Evolutionary conservation across 2,797 vertebrate species (phyloP).

Genomic region (Anguilla megastoma): DNA sequence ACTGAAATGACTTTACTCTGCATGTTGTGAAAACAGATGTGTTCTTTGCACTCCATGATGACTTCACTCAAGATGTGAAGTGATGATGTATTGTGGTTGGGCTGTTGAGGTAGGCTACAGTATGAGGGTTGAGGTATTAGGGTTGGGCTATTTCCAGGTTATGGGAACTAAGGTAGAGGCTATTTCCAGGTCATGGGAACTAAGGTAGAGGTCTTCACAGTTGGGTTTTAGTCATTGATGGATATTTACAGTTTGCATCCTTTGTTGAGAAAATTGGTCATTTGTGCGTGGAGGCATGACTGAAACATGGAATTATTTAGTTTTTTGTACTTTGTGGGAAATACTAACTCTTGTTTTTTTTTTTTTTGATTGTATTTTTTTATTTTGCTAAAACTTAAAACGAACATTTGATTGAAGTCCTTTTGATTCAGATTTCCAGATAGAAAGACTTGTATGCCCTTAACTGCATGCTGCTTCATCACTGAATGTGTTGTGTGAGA

Average conservation of each 20-base stretch:
- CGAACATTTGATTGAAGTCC: not conserved
- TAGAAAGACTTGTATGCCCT: not conserved
- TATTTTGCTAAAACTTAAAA: not conserved
- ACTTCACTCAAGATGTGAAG: constrained; percentile 1
- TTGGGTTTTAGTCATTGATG: not conserved
- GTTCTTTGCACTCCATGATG: not conserved
- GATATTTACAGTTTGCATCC: not conserved
- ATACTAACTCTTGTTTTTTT: not conserved
- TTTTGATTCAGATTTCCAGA: not conserved
- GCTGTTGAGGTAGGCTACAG: too few species aligned
- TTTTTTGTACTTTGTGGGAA: not conserved
- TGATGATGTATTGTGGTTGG: not conserved
- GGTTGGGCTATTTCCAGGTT: not conserved
- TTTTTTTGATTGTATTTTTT: not conserved
- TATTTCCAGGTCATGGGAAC: not conserved
- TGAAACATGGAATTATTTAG: not conserved
- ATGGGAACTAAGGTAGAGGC: not conserved
- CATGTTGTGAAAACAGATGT: not conserved
- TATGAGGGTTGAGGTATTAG: not conserved
- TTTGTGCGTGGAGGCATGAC: not conserved
- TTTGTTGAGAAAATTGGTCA: not conserved
- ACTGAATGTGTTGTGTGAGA: not conserved
- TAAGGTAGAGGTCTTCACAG: not conserved
- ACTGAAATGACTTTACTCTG: not conserved
- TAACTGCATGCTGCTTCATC: not conserved